phyloP scores from a whole-genome alignment of 2,888 invertebrate genomes.

The Colletes collaris region DNA sequence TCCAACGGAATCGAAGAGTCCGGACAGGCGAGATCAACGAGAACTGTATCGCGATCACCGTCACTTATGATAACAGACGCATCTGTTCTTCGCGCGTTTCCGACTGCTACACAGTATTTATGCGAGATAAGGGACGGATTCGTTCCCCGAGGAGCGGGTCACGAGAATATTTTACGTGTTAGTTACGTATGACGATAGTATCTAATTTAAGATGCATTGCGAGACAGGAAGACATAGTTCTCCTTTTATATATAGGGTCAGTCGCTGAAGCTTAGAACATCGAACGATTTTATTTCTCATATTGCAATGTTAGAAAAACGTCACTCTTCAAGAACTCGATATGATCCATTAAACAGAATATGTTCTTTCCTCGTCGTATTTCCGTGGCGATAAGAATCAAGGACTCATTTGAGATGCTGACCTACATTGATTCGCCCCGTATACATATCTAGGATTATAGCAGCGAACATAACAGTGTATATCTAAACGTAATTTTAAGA shows the following conservation, averaged over 20 bases:
- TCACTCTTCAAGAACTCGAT: too few relatives aligned
- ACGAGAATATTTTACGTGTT: conserved; percentile 9
- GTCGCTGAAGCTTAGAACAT: too few relatives aligned
- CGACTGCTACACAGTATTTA: conserved; percentile 65
- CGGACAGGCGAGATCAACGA: not conserved
- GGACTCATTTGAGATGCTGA: too few relatives aligned
- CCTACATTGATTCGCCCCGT: not conserved
- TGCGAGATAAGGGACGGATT: conserved; percentile 33
- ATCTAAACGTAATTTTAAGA: conserved; percentile 39
- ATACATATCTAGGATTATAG: conserved; percentile 20
- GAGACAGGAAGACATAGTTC: conserved; percentile 12
- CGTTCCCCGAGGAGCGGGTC: conserved; percentile 2
- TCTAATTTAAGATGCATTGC: conserved; percentile 30
- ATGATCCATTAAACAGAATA: too few relatives aligned
- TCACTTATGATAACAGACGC: conserved; percentile 10
- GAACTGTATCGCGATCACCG: conserved; percentile 8
- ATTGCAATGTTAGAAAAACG: too few relatives aligned
- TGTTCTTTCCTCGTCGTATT: too few relatives aligned
- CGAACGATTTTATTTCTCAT: too few relatives aligned
- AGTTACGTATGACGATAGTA: conserved; percentile 21
- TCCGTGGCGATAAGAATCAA: too few relatives aligned
- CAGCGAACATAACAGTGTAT: conserved; percentile 38
- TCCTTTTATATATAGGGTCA: conserved; percentile 28
- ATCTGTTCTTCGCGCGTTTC: conserved; percentile 48
- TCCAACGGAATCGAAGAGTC: not conserved